Evolutionary conservation across 2,797 vertebrate genomes (phyloP).

Genomic region (Pangasius macronema): DNA sequence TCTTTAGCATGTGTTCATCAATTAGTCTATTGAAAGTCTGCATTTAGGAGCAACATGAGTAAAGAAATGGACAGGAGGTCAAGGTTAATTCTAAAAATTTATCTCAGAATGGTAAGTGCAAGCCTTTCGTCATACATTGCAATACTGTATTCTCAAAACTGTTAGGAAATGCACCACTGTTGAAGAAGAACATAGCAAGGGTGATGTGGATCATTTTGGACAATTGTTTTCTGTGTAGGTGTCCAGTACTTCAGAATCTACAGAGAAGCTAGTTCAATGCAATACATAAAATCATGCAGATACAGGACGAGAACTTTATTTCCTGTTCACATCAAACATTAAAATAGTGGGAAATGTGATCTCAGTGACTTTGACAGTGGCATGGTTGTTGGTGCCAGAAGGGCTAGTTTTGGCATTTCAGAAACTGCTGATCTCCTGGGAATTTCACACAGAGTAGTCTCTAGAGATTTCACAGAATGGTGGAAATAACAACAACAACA

Average conservation of each 20-base stretch:
- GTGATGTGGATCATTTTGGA: background rate
- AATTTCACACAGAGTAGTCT: background rate
- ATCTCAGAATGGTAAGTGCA: too few species aligned
- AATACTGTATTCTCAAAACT: background rate
- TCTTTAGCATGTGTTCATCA: background rate
- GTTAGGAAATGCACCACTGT: background rate
- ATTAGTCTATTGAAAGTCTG: background rate
- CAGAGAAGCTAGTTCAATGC: background rate
- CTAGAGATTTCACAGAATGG: background rate
- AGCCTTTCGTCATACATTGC: background rate
- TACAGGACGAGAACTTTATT: background rate
- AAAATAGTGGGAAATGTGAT: background rate
- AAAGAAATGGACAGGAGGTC: background rate
- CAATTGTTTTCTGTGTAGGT: background rate
- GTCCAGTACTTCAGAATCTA: background rate
- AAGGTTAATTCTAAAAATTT: too few species aligned
- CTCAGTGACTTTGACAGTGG: background rate
- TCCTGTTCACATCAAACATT: background rate
- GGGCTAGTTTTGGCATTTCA: background rate
- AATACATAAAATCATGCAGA: background rate
- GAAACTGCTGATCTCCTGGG: background rate
- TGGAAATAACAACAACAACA: background rate
- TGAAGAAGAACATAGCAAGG: background rate
- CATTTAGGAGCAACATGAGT: background rate
- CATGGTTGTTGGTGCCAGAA: background rate